Percentiles rank a stretch among this genome's conserved stretches.
Conservation (phyloP, 1,140 invertebrate species). For the Aphis gossypii region DNA sequence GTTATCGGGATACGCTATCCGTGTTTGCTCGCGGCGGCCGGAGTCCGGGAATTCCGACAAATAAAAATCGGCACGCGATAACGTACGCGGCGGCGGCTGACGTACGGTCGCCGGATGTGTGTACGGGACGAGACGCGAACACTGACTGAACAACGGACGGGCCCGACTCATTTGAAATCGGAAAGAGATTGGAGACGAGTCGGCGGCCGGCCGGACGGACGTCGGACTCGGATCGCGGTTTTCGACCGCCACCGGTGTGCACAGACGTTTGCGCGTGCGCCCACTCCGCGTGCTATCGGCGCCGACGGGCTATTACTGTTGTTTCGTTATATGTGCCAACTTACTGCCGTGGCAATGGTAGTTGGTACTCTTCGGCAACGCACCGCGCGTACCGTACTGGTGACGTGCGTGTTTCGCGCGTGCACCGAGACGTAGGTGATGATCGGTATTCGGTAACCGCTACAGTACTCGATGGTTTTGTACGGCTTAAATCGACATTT, state of each 20-base stretch:
- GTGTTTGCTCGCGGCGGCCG: neutral
- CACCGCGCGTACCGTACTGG: neutral
- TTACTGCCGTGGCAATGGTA: neutral
- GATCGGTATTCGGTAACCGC: too few relatives aligned
- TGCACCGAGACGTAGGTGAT: neutral
- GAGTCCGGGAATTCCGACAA: neutral
- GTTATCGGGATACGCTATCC: neutral
- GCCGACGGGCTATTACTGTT: neutral
- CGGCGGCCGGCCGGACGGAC: too few relatives aligned
- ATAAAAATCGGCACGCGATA: neutral
- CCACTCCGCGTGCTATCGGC: neutral
- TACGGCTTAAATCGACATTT: neutral
- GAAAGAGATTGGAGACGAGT: neutral
- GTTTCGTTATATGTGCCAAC: neutral
- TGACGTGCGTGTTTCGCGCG: neutral
- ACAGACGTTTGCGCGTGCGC: neutral
- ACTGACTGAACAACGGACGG: neutral
- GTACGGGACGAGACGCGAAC: neutral
- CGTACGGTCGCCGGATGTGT: neutral
- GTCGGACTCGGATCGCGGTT: neutral
- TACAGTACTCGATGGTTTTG: neutral
- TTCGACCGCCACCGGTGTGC: neutral
- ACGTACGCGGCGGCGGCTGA: neutral
- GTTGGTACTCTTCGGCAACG: neutral
- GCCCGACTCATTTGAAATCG: neutral